Conservation (phyloP, 92 coral and sea anemone species). For the Porites lobata region DNA sequence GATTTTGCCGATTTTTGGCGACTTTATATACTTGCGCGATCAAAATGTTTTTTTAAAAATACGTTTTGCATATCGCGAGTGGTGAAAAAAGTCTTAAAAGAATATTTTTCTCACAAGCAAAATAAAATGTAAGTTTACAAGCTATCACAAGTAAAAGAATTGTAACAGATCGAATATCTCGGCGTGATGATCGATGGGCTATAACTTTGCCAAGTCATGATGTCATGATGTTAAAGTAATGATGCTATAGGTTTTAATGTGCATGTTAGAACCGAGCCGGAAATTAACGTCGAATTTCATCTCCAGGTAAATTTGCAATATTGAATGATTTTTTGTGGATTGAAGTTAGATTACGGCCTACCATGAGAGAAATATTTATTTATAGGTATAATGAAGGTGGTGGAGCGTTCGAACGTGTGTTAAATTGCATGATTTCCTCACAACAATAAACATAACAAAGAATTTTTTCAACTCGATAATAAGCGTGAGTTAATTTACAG, state of each 20-base stretch:
- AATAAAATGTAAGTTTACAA: too few relatives aligned
- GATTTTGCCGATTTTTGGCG: too few relatives aligned
- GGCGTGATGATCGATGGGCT: too few relatives aligned
- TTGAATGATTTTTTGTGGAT: not conserved
- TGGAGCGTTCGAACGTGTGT: not conserved
- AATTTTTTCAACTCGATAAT: not conserved
- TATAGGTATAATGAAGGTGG: not conserved
- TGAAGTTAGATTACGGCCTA: too few relatives aligned
- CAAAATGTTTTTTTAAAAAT: not conserved
- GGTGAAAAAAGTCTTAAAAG: too few relatives aligned
- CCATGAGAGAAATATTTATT: not conserved
- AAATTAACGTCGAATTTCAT: not conserved
- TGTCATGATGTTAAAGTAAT: not conserved
- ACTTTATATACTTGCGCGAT: not conserved
- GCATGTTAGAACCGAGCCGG: constrained; percentile 10
- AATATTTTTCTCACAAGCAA: not conserved
- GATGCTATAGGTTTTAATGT: not conserved
- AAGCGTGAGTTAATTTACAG: not conserved
- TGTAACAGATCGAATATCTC: too few relatives aligned
- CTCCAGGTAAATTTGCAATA: not conserved
- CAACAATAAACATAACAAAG: not conserved
- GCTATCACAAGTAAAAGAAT: too few relatives aligned
- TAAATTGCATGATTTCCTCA: not conserved
- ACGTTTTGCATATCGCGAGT: too few relatives aligned
- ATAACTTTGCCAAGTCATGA: not conserved